Evolutionary conservation across 1,140 invertebrate genomes (phyloP).

Genomic region (Chlorops oryzae): DNA sequence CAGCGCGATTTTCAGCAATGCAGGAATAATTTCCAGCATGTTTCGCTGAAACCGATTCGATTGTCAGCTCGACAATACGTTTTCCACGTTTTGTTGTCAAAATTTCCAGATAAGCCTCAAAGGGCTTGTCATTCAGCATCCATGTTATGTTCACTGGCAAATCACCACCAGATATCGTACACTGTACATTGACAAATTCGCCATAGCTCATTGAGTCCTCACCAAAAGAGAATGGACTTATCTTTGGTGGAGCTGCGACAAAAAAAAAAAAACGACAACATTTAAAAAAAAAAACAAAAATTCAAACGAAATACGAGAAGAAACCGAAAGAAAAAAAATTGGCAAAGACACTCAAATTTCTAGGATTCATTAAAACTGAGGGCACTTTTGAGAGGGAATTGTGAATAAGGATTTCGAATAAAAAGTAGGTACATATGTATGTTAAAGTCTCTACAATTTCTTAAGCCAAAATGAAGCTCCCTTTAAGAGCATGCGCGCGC

Average conservation of each 20-base stretch:
- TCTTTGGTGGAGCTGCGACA: conserved; percentile 55
- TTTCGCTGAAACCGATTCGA: conserved; percentile 65
- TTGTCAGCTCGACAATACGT: conserved; percentile 66
- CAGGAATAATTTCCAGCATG: conserved; percentile 78
- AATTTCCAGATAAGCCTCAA: conserved; percentile 51
- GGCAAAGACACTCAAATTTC: background rate
- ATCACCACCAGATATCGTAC: conserved; percentile 63
- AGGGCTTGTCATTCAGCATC: conserved; percentile 53
- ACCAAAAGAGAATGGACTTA: conserved; percentile 58
- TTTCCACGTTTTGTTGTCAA: conserved; percentile 59
- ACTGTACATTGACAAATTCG: conserved; percentile 63
- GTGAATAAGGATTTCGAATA: too few relatives aligned
- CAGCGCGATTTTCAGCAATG: conserved; percentile 64
- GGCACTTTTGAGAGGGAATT: too few relatives aligned
- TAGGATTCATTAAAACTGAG: background rate
- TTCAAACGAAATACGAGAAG: background rate
- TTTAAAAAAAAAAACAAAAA: background rate
- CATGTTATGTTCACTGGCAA: conserved; percentile 59
- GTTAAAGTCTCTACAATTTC: too few relatives aligned
- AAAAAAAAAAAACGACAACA: conserved; percentile 1
- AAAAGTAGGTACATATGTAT: too few relatives aligned
- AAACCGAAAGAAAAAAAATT: background rate
- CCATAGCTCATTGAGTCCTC: conserved; percentile 64
- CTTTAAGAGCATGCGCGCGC: too few relatives aligned
- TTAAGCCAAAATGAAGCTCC: too few relatives aligned